Percentiles rank a stretch among this genome's conserved stretches.
Conservation (phyloP, 2,113 vertebrate genomes). For the Grantiella picta region DNA sequence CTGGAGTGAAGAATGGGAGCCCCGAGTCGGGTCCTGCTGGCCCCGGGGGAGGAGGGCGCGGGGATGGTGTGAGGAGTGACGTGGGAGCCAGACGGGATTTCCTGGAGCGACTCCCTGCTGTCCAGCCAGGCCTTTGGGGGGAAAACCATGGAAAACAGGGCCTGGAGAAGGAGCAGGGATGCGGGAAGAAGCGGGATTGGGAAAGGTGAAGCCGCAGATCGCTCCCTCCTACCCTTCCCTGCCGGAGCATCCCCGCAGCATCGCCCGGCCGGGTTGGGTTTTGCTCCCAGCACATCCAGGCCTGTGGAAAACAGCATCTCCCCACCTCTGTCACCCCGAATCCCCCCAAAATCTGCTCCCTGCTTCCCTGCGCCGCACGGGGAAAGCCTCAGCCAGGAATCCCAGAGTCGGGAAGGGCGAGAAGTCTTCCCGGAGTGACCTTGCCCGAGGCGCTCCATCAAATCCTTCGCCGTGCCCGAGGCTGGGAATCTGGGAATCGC, state of each 20-base stretch:
- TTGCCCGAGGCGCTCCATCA: accelerated
- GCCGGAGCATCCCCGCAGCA: background rate
- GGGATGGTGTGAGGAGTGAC: background rate
- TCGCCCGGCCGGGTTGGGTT: background rate
- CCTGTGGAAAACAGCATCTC: background rate
- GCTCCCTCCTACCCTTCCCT: background rate
- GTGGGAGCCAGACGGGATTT: background rate
- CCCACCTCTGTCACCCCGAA: accelerated
- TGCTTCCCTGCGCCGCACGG: accelerated
- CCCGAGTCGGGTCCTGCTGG: background rate
- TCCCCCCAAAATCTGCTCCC: accelerated
- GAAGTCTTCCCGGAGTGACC: background rate
- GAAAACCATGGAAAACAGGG: background rate
- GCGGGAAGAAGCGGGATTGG: accelerated
- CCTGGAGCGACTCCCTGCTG: background rate
- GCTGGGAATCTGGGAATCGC: background rate
- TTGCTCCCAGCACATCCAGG: background rate
- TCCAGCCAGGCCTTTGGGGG: accelerated
- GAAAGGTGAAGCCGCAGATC: background rate
- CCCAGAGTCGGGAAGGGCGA: accelerated
- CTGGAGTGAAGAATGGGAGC: background rate
- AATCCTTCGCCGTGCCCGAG: background rate
- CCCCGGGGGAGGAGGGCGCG: background rate
- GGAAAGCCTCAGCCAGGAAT: background rate
- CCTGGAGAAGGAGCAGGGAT: accelerated